Evolutionary conservation across 2,797 vertebrate species (phyloP).

Genomic region (Amphiprion clarkii): DNA sequence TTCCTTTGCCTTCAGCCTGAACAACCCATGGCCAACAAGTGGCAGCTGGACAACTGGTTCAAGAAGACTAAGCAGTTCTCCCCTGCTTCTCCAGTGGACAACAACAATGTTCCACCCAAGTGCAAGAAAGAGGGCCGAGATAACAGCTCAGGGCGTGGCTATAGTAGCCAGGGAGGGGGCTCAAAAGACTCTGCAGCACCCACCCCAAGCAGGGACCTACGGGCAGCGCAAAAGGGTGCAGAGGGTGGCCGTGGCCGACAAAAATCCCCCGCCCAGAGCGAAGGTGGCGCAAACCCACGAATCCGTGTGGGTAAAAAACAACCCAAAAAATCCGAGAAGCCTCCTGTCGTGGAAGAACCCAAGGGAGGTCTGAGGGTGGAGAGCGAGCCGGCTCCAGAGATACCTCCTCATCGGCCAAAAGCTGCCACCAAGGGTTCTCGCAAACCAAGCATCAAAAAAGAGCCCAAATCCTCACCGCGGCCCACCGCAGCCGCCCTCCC

Average conservation of each 20-base stretch:
- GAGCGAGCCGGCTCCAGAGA: conserved; percentile 94
- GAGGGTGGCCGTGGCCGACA: conserved; percentile 93
- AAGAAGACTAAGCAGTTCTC: conserved; percentile 96
- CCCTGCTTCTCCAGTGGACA: conserved; percentile 95
- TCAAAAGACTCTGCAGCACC: conserved; percentile 91
- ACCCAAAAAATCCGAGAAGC: conserved; percentile 96
- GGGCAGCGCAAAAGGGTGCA: conserved; percentile 91
- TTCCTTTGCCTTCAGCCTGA: conserved; percentile 87
- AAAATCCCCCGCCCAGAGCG: conserved; percentile 96
- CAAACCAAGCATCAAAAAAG: conserved; percentile 96
- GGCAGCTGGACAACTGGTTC: conserved; percentile 99
- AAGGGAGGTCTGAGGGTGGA: conserved; percentile 96
- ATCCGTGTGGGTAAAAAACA: conserved; percentile 95
- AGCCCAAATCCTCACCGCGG: conserved; percentile 94
- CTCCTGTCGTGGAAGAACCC: conserved; percentile 91
- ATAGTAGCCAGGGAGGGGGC: conserved; percentile 89
- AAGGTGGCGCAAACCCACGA: conserved; percentile 86
- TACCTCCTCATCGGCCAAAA: conserved; percentile 90
- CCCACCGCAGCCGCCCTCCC: conserved; percentile 80
- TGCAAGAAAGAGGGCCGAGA: conserved; percentile 96
- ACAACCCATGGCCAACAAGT: conserved; percentile 95
- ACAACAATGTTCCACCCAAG: conserved; percentile 90
- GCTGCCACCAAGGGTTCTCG: conserved; percentile 96
- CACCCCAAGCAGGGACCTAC: conserved; percentile 90
- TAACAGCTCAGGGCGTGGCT: conserved; percentile 86